Evolutionary conservation across 2,113 vertebrate genomes (phyloP), one percentile per base, ranked within the genome.

Genomic region (Hippoglossus stenolepis): DNA sequence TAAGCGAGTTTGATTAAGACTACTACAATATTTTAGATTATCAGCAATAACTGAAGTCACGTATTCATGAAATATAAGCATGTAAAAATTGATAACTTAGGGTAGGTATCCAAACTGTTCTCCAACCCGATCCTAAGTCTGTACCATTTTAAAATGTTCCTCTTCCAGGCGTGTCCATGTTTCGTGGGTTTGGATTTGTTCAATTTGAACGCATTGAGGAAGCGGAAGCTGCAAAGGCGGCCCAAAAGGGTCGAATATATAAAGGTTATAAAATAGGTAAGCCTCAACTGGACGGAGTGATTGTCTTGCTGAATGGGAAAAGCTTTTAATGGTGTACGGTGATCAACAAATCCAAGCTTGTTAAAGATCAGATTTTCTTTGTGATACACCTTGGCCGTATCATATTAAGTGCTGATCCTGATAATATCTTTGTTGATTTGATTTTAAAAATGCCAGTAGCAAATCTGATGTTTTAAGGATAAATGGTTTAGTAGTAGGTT

Each of bases 241-340:
- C 94, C 92, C 92, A 96, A 93, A 97, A 95, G 68, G 95, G 94
- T 91, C 96, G 94, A 87, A 91, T 96, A 94, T 97, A 94, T 96
- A 95, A 94, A 96, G 92, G 94, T 92, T 96, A 94, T 96, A 94
- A 96, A 96, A 94, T 97, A 97, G 96, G 96, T 96, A 96, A 96
- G 96, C 84, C 67, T 77, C 79, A 69, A 72, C 73, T 80, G 53
- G 20, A 70, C 67, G 74, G 60, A 68, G 60, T 88, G 82, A 73
- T 74, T 92, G 80, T 86, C 18, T 80, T 64, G 58, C 67, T 20
- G 56, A 66, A 69, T 8, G 65, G 21, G 9, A 53, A 35, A 43
- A n/a, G 4, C 38, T 69, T 40, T 60, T 70, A 15, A 43, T 78
- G 6, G 20, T 75, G 47, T 47, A 38, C 26, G 53, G 7, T 1